Evolutionary conservation across 1,140 invertebrate species (phyloP), one percentile per base, ranked within the genome.

Genomic region (Drosophila ananassae): DNA sequence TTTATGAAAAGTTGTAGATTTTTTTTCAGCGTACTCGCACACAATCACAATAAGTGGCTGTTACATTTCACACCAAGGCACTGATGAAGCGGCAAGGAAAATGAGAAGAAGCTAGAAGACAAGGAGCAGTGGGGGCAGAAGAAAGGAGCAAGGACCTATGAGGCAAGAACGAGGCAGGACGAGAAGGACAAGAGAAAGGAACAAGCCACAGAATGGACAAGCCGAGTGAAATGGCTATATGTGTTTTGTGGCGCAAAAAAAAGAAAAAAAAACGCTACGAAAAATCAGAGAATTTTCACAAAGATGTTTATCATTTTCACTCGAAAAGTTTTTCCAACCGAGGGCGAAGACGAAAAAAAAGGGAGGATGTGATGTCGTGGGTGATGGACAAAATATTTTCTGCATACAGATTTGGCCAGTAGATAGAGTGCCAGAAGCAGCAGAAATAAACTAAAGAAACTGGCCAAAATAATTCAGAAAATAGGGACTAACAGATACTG

Each of bases 11-110:
- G 4, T 44, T 44, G 7, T 8, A 21, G 21, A 3, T 24, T 24
- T 10, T 47, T 47, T 47, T 44, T 17, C 39, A 13, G 12, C 3
- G n/a, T 44, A 57, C 39, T 48, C 63, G 25, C 77, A 58, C 62
- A 82, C 82, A 87, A 87, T 89, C 83, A 83, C 66, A 89, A 89
- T 87, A 87, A 87, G 82, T 89, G 83, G 83, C 83, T 87, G 83
- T 87, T 89, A 87, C 79, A 83, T 87, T 87, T 87, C 79, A 83
- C 83, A 87, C 83, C 73, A 73, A 75, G 58, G 68, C 82, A 85
- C 82, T 82, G 82, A 85, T 87, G 82, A 64, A 83, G 69, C 69
- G 58, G 56, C 81, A 60, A 61, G 50, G 48, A 61, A 39, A 52
- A 32, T 67, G 47, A 30, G 51, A 47, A 56, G n/a, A 50, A 17